A percentile compares a stretch with the other conserved stretches of the same genome.
Conservation (phyloP, 2,113 vertebrate genomes). For the Mustelus asterias region DNA sequence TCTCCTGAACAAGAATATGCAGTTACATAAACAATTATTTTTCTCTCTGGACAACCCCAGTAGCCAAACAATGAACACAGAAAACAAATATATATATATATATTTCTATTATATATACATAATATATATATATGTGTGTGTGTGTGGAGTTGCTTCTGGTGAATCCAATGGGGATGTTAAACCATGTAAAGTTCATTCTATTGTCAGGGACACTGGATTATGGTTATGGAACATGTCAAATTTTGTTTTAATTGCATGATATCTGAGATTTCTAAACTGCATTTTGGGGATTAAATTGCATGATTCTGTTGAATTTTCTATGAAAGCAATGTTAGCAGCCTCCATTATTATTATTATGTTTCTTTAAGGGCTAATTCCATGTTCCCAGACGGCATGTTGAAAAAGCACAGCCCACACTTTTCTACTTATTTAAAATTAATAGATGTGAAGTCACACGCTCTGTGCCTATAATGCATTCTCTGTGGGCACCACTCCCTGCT, state of each 20-base stretch:
- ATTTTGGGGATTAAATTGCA: not conserved
- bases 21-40: not conserved
- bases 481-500: not conserved
- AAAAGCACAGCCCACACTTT: not conserved
- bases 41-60: not conserved
- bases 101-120: too few relatives aligned
- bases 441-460: not conserved
- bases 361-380: not conserved
- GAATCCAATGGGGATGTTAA: not conserved
- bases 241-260: not conserved
- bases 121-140: too few relatives aligned
- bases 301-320: not conserved
- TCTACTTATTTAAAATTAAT: not conserved
- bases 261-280: not conserved
- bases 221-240: not conserved
- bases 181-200: not conserved
- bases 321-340: not conserved
- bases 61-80: not conserved
- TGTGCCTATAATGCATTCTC: not conserved
- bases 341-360: not conserved
- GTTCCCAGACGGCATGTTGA: not conserved
- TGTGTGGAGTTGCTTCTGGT: not conserved
- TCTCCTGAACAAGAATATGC: not conserved
- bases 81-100: not conserved
- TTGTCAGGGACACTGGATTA: not conserved